A percentile compares a stretch with the other conserved stretches of the same genome.
These are phyloP conservation scores for Esox niger DNA, from an alignment of 2,113 vertebrate genomes.

Conservation along the genomic window DNA sequence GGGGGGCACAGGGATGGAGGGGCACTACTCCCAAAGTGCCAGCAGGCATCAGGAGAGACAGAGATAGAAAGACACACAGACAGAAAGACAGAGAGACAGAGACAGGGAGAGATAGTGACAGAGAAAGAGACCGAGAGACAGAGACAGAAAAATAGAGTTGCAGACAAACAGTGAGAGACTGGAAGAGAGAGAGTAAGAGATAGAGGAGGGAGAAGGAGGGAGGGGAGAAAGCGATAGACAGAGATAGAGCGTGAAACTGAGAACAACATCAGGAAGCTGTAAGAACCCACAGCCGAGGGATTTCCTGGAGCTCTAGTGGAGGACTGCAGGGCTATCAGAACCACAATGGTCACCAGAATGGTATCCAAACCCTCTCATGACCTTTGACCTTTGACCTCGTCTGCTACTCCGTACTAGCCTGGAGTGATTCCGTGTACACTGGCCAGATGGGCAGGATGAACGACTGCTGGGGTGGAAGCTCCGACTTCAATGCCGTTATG, in stretches of 20 bases:
- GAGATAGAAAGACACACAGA: slow-evolving; percentile 43
- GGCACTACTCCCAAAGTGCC: slow-evolving; percentile 71
- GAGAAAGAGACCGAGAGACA: slow-evolving; percentile 44
- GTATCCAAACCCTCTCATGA: slow-evolving; percentile 45
- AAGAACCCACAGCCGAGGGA: slow-evolving; percentile 59
- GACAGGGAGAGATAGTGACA: slow-evolving; percentile 17
- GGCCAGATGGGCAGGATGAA: slow-evolving; percentile 37
- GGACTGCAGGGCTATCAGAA: slow-evolving; percentile 58
- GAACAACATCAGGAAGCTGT: not conserved
- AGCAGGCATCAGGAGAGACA: slow-evolving; percentile 77
- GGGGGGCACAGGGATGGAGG: slow-evolving; percentile 59
- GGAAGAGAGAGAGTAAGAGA: too few species aligned
- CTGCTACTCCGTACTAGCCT: slow-evolving; percentile 33
- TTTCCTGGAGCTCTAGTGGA: slow-evolving; percentile 46
- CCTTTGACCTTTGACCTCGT: slow-evolving; percentile 64
- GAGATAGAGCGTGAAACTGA: not conserved
- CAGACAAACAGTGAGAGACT: slow-evolving; percentile 61
- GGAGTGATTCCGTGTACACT: slow-evolving; percentile 21
- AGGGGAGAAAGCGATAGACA: too few species aligned
- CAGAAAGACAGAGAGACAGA: slow-evolving; percentile 40
- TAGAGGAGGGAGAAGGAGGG: too few species aligned
- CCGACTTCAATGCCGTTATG: slow-evolving; percentile 56
- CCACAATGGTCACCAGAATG: slow-evolving; percentile 52
- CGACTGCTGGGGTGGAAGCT: slow-evolving; percentile 1
- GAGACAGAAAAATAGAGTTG: slow-evolving; percentile 2